Percentiles rank a stretch among this genome's conserved stretches.
phyloP scores from a whole-genome alignment of 1,140 invertebrate species.

The Bombyx mandarina region DNA sequence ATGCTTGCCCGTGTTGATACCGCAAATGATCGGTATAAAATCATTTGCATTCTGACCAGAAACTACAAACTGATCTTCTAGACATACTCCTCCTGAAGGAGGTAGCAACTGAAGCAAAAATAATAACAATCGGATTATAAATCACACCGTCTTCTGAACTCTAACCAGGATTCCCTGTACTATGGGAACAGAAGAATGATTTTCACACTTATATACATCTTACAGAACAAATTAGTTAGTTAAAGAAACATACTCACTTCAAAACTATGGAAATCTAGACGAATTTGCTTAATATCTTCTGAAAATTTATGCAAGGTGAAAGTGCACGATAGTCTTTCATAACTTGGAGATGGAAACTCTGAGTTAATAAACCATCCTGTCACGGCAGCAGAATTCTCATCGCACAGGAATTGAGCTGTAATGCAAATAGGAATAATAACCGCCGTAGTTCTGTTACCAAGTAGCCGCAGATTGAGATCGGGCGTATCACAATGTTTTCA shows the following conservation, averaged over 20 bases:
- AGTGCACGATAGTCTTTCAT: conserved; percentile 71
- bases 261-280: conserved; percentile 79
- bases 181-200: too few relatives aligned
- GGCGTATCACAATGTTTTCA: too few relatives aligned
- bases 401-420: conserved; percentile 52
- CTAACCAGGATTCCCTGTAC: too few relatives aligned
- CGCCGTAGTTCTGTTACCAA: too few relatives aligned
- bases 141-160: too few relatives aligned
- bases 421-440: conserved; percentile 3
- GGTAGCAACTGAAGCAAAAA: conserved; percentile 71
- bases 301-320: conserved; percentile 74
- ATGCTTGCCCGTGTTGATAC: conserved; percentile 82
- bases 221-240: background rate
- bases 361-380: conserved; percentile 58
- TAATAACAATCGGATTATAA: background rate
- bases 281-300: conserved; percentile 74
- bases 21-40: conserved; percentile 79
- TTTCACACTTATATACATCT: too few relatives aligned
- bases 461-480: too few relatives aligned
- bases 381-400: conserved; percentile 30
- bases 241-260: conserved; percentile 66
- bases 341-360: conserved; percentile 49
- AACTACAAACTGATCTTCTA: conserved; percentile 78
- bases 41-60: conserved; percentile 79
- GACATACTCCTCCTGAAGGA: conserved; percentile 77